These are phyloP conservation scores for Spodoptera littoralis DNA, from an alignment of 2,888 invertebrate species.

Conservation along the genomic window DNA sequence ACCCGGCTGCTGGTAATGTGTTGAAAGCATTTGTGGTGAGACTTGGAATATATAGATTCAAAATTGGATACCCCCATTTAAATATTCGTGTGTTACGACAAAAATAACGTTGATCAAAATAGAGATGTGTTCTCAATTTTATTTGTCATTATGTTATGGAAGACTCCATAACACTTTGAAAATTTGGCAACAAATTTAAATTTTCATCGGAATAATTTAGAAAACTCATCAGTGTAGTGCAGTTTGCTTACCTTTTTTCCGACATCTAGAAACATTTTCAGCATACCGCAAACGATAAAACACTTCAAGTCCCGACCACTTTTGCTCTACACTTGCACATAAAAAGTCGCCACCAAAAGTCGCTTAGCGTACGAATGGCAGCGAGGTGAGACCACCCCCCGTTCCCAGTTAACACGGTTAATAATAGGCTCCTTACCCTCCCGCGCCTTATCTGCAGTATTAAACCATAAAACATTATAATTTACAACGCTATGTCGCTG, in stretches of 20 bases:
- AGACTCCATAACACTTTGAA: too few relatives aligned
- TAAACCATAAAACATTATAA: constrained; percentile 89
- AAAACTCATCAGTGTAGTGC: constrained; percentile 16
- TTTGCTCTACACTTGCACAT: constrained; percentile 29
- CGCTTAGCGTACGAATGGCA: constrained; percentile 49
- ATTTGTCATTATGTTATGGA: too few relatives aligned
- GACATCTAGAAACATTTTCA: constrained; percentile 26
- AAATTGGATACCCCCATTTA: constrained; percentile 4
- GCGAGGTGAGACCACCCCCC: constrained; percentile 55
- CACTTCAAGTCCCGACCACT: constrained; percentile 31
- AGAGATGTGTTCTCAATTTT: too few relatives aligned
- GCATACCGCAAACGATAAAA: constrained; percentile 36
- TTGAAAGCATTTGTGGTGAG: constrained; percentile 47
- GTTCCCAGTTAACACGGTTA: constrained; percentile 81
- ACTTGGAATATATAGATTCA: constrained; percentile 39
- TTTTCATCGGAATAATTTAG: neutral
- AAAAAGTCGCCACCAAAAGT: constrained; percentile 55
- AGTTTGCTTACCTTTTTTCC: constrained; percentile 1
- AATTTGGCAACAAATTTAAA: too few relatives aligned
- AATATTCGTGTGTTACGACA: too few relatives aligned
- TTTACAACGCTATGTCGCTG: constrained; percentile 83
- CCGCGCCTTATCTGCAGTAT: constrained; percentile 87
- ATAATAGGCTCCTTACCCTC: constrained; percentile 86
- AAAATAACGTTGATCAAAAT: too few relatives aligned
- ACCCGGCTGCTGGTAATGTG: constrained; percentile 38